A percentile compares a stretch with the other conserved stretches of the same genome.
phyloP scores from a whole-genome alignment of 2,113 vertebrate species.

The Furnarius figulus region DNA sequence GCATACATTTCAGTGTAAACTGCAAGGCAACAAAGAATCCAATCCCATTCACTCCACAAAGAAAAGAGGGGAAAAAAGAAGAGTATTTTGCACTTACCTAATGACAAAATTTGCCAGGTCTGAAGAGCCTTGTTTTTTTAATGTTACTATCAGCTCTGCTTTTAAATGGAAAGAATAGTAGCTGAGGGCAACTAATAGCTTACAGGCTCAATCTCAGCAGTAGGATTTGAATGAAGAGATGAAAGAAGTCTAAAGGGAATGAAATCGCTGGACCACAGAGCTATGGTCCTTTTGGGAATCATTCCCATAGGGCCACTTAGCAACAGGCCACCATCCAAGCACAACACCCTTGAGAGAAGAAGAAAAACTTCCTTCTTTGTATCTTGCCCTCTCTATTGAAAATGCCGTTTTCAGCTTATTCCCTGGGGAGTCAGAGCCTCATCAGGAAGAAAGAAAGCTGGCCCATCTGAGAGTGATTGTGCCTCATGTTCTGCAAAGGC shows the following conservation, averaged over 20 bases:
- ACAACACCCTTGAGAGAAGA: not conserved
- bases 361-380: slow-evolving; percentile 42
- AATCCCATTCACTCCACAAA: slow-evolving; percentile 31
- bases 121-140: not conserved
- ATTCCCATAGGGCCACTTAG: slow-evolving; percentile 52
- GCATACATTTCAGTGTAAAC: slow-evolving; percentile 3
- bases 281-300: slow-evolving; percentile 29
- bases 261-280: slow-evolving; percentile 2
- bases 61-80: not conserved
- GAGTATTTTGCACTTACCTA: slow-evolving; percentile 21
- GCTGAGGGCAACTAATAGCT: slow-evolving; percentile 37
- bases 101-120: slow-evolving; percentile 9
- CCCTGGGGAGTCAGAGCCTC: slow-evolving; percentile 21
- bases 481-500: slow-evolving; percentile 41
- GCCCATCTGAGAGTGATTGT: slow-evolving; percentile 13
- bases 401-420: slow-evolving; percentile 14
- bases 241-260: slow-evolving; percentile 44
- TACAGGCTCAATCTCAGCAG: slow-evolving; percentile 21
- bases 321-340: slow-evolving; percentile 58
- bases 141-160: slow-evolving; percentile 1
- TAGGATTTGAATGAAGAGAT: slow-evolving; percentile 42
- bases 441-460: slow-evolving; percentile 52
- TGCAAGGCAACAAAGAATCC: slow-evolving; percentile 34
- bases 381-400: slow-evolving; percentile 22
- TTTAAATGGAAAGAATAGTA: slow-evolving; percentile 31